Evolutionary conservation across 2,888 invertebrate species (phyloP).

Genomic region (Pseudolycoriella hygida): DNA sequence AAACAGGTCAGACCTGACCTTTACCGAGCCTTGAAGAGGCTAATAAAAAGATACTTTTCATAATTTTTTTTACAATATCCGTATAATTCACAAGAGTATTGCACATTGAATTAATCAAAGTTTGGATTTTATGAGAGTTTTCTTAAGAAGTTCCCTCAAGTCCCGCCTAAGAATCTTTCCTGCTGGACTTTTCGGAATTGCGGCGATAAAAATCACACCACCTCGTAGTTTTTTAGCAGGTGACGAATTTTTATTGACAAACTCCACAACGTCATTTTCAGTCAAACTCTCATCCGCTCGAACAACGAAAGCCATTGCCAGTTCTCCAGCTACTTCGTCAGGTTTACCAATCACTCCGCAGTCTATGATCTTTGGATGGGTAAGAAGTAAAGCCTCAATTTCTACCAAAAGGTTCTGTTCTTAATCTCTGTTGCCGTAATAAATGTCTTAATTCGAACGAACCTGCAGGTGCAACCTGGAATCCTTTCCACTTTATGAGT

Average conservation of each 20-base stretch:
- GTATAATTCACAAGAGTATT: no score
- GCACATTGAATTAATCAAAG: background rate
- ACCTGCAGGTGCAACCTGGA: conserved; percentile 70
- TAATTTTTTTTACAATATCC: no score
- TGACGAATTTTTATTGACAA: conserved; percentile 35
- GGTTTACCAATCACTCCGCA: conserved; percentile 69
- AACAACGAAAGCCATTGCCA: conserved; percentile 61
- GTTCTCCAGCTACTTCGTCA: conserved; percentile 52
- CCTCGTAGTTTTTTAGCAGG: conserved; percentile 59
- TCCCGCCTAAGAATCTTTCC: conserved; percentile 58
- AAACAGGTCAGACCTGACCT: no score
- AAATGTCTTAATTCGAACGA: no score
- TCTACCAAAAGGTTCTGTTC: no score
- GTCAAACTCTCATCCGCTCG: conserved; percentile 31
- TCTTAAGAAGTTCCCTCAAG: conserved; percentile 1
- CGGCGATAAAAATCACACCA: conserved; percentile 51
- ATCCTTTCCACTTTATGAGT: conserved; percentile 79
- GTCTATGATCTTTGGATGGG: conserved; percentile 52
- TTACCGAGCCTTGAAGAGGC: no score
- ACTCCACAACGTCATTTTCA: conserved; percentile 36
- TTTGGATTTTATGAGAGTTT: background rate
- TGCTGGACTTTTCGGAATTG: conserved; percentile 57
- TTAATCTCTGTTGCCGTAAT: no score
- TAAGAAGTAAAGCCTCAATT: conserved; percentile 59
- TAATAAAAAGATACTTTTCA: no score